phyloP scores from a whole-genome alignment of 2,113 vertebrate genomes.

The Thunnus maccoyii region DNA sequence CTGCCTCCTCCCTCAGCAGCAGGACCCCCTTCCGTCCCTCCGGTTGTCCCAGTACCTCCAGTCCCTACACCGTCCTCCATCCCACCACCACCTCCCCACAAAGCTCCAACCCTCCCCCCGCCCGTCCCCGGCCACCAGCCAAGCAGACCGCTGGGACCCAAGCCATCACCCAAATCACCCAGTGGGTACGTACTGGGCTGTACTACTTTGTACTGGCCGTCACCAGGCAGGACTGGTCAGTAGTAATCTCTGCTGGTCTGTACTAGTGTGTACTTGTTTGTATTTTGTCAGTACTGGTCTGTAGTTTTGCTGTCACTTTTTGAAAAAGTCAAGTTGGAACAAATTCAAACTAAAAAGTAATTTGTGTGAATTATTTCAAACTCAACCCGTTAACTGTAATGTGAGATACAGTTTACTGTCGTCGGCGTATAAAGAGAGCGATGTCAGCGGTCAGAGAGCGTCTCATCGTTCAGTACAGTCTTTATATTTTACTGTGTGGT shows the following conservation, averaged over 20 bases:
- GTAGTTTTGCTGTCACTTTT: too few species aligned
- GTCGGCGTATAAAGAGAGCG: too few species aligned
- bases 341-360: too few species aligned
- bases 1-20: constrained; percentile 37
- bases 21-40: constrained; percentile 35
- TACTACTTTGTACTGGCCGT: background rate
- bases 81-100: constrained; percentile 60
- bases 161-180: constrained; percentile 31
- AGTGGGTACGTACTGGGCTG: constrained; percentile 37
- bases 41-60: background rate
- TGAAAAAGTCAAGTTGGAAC: too few species aligned
- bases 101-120: constrained; percentile 56
- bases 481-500: too few species aligned
- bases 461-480: too few species aligned
- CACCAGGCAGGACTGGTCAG: background rate
- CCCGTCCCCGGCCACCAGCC: constrained; percentile 52
- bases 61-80: constrained; percentile 31
- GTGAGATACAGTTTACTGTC: too few species aligned
- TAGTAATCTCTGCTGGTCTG: background rate
- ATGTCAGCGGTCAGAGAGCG: too few species aligned
- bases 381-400: too few species aligned
- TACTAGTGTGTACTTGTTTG: too few species aligned
- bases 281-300: background rate
- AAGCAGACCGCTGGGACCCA: constrained; percentile 35
- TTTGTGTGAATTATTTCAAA: too few species aligned